Evolutionary conservation across 2,113 vertebrate species (phyloP).

Genomic region (Chlamydotis undulata): DNA sequence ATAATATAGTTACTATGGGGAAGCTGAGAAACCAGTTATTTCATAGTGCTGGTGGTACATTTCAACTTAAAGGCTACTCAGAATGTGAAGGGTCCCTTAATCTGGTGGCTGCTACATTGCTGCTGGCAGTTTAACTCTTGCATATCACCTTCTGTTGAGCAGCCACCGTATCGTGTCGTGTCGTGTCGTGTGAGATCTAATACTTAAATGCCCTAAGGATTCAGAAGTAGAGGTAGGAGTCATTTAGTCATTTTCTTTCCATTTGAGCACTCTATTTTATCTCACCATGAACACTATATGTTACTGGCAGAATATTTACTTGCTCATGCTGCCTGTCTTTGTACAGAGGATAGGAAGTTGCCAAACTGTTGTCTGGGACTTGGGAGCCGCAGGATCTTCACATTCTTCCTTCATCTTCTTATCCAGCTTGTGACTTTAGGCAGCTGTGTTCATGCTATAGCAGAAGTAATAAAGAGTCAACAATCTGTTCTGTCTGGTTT

Average conservation of each 20-base stretch:
- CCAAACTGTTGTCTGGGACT: neutral
- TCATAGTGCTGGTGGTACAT: neutral
- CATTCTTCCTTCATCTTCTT: neutral
- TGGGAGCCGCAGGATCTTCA: neutral
- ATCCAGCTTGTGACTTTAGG: neutral
- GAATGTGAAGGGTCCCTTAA: neutral
- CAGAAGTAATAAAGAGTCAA: neutral
- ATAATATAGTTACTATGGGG: neutral
- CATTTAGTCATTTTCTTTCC: neutral
- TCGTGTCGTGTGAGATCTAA: neutral
- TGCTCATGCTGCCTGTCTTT: neutral
- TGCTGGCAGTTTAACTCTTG: neutral
- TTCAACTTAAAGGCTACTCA: neutral
- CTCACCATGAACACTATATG: neutral
- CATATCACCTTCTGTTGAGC: rapidly evolving
- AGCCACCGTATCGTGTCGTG: neutral
- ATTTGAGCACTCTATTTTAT: neutral
- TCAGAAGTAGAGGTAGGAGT: neutral
- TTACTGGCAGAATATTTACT: neutral
- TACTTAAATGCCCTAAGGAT: neutral
- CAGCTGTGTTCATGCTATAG: neutral
- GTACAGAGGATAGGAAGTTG: neutral
- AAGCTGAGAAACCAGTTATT: neutral
- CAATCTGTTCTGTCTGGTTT: neutral
- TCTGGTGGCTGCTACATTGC: neutral